These are phyloP conservation scores for Rousettus leschenaultii DNA, from an alignment of 2,113 vertebrate genomes.

Conservation along the genomic window DNA sequence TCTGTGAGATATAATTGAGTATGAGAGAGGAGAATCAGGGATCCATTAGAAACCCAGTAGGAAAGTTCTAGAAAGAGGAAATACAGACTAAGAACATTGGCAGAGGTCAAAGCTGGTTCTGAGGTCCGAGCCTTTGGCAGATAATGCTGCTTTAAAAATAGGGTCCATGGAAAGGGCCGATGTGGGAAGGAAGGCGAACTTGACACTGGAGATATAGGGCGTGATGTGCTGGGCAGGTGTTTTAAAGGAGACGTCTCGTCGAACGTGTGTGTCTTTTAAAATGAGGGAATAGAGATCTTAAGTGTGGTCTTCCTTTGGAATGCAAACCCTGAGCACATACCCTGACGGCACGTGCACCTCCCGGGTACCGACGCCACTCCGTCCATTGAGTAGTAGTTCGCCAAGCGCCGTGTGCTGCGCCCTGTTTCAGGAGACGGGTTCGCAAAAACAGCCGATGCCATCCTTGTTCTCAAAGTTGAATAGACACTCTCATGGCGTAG, in stretches of 20 bases:
- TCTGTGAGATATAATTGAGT: neutral
- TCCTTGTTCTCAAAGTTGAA: neutral
- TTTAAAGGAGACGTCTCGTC: neutral
- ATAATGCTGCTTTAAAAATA: neutral
- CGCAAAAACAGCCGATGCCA: neutral
- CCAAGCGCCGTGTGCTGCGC: neutral
- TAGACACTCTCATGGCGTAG: neutral
- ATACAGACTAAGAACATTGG: neutral
- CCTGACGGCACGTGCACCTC: accelerated
- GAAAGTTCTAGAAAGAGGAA: neutral
- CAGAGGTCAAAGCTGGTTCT: neutral
- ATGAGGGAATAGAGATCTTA: neutral
- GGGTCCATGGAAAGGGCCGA: neutral
- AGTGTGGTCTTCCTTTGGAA: neutral
- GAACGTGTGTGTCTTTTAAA: neutral
- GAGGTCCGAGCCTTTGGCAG: neutral
- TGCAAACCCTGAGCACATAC: neutral
- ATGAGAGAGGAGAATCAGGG: neutral
- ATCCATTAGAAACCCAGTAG: neutral
- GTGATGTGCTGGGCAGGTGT: neutral
- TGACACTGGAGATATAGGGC: neutral
- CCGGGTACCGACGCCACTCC: neutral
- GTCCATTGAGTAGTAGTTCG: neutral
- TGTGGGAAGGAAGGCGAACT: neutral
- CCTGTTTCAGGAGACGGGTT: neutral